phyloP scores from a whole-genome alignment of 2,888 invertebrate genomes.

The Seira sanloemensis region DNA sequence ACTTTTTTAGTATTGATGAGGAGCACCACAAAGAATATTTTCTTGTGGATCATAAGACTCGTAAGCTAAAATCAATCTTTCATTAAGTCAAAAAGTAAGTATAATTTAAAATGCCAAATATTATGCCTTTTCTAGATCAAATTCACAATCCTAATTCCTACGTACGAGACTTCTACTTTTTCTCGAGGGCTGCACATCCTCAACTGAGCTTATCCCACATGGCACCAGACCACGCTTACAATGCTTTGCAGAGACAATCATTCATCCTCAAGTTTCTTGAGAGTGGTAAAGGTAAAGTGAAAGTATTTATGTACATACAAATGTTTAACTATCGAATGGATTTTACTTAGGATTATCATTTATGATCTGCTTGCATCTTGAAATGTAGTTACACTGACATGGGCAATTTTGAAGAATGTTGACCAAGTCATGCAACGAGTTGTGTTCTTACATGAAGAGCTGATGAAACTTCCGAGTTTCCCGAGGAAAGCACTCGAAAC shows the following conservation, averaged over 20 bases:
- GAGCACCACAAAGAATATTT: slow-evolving; percentile 92
- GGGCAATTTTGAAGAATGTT: slow-evolving; percentile 94
- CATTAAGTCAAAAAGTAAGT: slow-evolving; percentile 71
- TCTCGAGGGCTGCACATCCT: slow-evolving; percentile 97
- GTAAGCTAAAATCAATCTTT: no score
- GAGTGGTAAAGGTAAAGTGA: slow-evolving; percentile 85
- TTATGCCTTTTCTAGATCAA: slow-evolving; percentile 82
- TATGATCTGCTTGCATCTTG: no score
- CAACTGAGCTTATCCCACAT: slow-evolving; percentile 95
- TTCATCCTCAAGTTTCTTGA: slow-evolving; percentile 96
- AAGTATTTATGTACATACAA: not conserved
- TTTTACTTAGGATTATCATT: not conserved
- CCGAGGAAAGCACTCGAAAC: slow-evolving; percentile 98
- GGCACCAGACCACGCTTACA: slow-evolving; percentile 93
- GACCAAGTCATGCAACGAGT: slow-evolving; percentile 96
- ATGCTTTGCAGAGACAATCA: slow-evolving; percentile 92
- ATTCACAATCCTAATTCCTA: slow-evolving; percentile 97
- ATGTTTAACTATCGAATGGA: not conserved
- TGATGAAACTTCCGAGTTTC: slow-evolving; percentile 98
- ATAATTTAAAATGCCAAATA: slow-evolving; percentile 20
- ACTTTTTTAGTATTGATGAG: slow-evolving; percentile 96
- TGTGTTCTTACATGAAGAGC: slow-evolving; percentile 97
- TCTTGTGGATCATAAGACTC: slow-evolving; percentile 98
- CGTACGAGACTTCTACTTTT: slow-evolving; percentile 96
- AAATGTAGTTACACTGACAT: slow-evolving; percentile 84